Percentiles rank a stretch among this genome's conserved stretches.
phyloP scores from a whole-genome alignment of 2,888 invertebrate genomes.

The Tuta absoluta region DNA sequence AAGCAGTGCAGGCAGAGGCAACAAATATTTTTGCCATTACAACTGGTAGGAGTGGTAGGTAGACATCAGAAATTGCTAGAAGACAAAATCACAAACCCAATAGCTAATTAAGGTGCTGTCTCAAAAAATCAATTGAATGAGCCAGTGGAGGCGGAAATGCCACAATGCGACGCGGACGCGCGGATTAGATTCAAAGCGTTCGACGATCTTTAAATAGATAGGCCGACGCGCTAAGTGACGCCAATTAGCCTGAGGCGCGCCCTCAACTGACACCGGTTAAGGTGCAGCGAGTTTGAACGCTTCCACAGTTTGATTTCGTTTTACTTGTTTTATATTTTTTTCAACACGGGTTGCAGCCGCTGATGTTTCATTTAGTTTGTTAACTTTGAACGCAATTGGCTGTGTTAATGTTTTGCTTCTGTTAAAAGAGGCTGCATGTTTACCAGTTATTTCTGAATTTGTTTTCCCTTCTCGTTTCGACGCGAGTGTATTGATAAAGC shows the following conservation, averaged over 20 bases:
- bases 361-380: constrained; percentile 20
- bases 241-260: constrained; percentile 51
- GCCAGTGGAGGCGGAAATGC: constrained; percentile 39
- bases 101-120: constrained; percentile 30
- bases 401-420: constrained; percentile 5
- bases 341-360: not conserved
- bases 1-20: too few relatives aligned
- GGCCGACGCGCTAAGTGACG: constrained; percentile 58
- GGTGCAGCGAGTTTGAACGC: constrained; percentile 23
- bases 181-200: constrained; percentile 40
- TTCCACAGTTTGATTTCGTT: constrained; percentile 24
- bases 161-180: constrained; percentile 39
- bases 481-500: not conserved
- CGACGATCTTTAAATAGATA: constrained; percentile 51
- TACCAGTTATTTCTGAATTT: not conserved
- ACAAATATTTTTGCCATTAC: too few relatives aligned
- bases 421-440: not conserved
- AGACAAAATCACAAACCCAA: constrained; percentile 24
- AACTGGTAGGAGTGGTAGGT: too few relatives aligned
- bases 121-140: constrained; percentile 31
- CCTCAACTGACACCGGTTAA: constrained; percentile 46
- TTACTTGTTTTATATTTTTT: constrained; percentile 6
- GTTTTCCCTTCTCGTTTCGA: not conserved
- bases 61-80: not conserved
- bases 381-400: constrained; percentile 9